Evolutionary conservation across 2,113 vertebrate species (phyloP), one percentile per base, ranked within the genome.

Genomic region (Accipiter virgatus): DNA sequence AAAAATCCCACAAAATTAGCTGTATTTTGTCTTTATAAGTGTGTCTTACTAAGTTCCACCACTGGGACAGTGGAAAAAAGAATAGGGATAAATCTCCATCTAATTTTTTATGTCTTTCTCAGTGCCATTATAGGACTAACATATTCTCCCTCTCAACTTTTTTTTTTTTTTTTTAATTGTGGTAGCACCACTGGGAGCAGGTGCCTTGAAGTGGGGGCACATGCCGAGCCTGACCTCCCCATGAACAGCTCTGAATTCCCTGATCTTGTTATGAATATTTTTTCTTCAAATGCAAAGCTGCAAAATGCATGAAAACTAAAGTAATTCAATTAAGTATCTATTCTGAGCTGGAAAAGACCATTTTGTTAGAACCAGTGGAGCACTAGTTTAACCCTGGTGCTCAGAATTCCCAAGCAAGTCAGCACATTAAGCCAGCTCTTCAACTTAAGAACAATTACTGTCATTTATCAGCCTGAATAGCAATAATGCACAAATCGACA

Each of bases 381-480:
- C 96, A 97, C 96, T 90, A 97, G 98, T 98, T 98, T 98, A 98
- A 98, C 97, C 97, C 98, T 83, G 80, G 96, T 94, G 98, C 97
- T 98, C 94, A 97, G 94, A 98, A 98, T 98, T 98, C 98, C 98
- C 97, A 98, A 98, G 98, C 98, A 98, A 98, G 98, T 97, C 98
- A 98, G 97, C 98, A 98, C 97, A 98, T 98, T 98, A 98, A 98
- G 98, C 97, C 97, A 97, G 98, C 98, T 98, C 98, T 98, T 98
- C 98, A 98, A 98, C 98, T 98, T 98, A 98, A 98, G 98, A 98
- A 98, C 98, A 98, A 98, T 98, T 98, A 98, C 98, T 98, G 98
- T 98, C 98, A 98, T 98, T 98, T 98, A 98, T 98, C 98, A 98
- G 98, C 97, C 98, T 97, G 98, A 98, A 98, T 98, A 98, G 98